Evolutionary conservation across 37 sponge, comb jelly and placozoan species (phyloP), one percentile per base, ranked within the genome.

Genomic region (Beroe ovata): DNA sequence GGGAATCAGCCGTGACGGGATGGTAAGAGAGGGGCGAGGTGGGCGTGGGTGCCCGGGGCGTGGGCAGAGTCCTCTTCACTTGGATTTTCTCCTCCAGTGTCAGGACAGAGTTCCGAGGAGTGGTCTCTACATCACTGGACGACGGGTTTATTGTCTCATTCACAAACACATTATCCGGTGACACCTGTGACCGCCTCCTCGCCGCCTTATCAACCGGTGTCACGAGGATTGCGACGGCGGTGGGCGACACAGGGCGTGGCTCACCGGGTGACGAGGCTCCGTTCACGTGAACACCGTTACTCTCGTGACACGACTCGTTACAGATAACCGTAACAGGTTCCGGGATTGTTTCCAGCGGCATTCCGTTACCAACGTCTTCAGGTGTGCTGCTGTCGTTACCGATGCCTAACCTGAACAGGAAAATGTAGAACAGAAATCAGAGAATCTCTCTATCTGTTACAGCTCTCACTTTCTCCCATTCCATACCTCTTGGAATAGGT

Each of bases 401-500:
- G n/a, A n/a, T n/a, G n/a, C n/a, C n/a, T n/a, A n/a, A n/a, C n/a
- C n/a, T n/a, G n/a, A n/a, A n/a, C n/a, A n/a, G n/a, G n/a, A n/a
- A n/a, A n/a, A n/a, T n/a, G n/a, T n/a, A n/a, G n/a, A n/a, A n/a
- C n/a, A n/a, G n/a, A n/a, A n/a, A n/a, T n/a, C n/a, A n/a, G n/a
- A n/a, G n/a, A n/a, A n/a, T n/a, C n/a, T n/a, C n/a, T n/a, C n/a
- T n/a, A n/a, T n/a, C n/a, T n/a, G n/a, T n/a, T n/a, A n/a, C n/a
- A n/a, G n/a, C n/a, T n/a, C n/a, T n/a, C n/a, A n/a, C n/a, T n/a
- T n/a, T n/a, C n/a, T n/a, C n/a, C n/a, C n/a, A n/a, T n/a, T n/a
- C n/a, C n/a, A 32, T 3, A 77, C 84, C 84, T 38, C 47, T 42
- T 38, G 28, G 84, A 77, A 54, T 77, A 42, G 19, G 54, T 77